Conservation (phyloP, 2,113 vertebrate species). For the Triplophysa tibetana region DNA sequence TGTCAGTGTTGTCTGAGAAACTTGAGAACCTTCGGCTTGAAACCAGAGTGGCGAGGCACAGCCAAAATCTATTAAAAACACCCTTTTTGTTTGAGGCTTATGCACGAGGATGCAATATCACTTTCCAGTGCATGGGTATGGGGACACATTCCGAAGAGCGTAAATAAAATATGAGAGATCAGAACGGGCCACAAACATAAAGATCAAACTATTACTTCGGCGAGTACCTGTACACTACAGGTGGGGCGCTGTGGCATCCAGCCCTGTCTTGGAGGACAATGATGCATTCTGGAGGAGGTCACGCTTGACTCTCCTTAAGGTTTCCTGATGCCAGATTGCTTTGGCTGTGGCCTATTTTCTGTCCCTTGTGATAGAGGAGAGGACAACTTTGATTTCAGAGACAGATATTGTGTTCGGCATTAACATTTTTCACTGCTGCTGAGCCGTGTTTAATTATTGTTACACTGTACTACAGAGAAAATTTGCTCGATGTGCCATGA, state of each 20-base stretch:
- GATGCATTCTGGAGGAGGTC: constrained; percentile 30
- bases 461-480: background rate
- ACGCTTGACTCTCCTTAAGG: constrained; percentile 26
- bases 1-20: constrained; percentile 58
- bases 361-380: constrained; percentile 36
- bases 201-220: constrained; percentile 54
- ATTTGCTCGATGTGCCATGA: too few relatives aligned
- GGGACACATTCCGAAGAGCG: constrained; percentile 37
- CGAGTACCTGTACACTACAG: constrained; percentile 51
- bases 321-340: constrained; percentile 48
- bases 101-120: constrained; percentile 56
- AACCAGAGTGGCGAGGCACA: constrained; percentile 50
- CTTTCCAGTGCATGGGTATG: constrained; percentile 19
- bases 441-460: background rate
- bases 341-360: constrained; percentile 36
- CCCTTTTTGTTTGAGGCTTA: constrained; percentile 56
- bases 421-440: background rate
- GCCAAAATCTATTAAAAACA: constrained; percentile 59
- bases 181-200: constrained; percentile 40
- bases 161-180: constrained; percentile 65
- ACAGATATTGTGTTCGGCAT: constrained; percentile 4
- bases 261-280: constrained; percentile 52
- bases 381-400: constrained; percentile 40
- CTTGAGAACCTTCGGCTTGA: constrained; percentile 47
- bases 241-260: constrained; percentile 28